Conservation (phyloP, 2,888 invertebrate genomes). For the Thelaira solivaga region DNA sequence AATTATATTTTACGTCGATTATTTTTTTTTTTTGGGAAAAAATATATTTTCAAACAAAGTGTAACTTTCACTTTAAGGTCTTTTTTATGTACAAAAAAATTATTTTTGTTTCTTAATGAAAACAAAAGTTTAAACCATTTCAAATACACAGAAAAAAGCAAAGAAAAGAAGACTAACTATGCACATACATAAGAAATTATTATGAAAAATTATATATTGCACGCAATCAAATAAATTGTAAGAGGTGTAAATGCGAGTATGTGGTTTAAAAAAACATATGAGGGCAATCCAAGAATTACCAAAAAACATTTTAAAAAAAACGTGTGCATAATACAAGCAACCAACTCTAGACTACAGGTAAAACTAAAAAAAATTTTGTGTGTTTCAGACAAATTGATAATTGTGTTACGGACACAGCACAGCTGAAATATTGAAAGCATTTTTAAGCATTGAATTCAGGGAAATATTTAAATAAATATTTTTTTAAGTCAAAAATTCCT, state of each 20-base stretch:
- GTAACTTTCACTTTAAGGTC: slow-evolving; percentile 59
- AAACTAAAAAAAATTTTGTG: too few species aligned
- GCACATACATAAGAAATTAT: slow-evolving; percentile 55
- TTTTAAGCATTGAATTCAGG: too few species aligned
- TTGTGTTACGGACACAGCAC: too few species aligned
- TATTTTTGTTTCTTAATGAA: slow-evolving; percentile 25
- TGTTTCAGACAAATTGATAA: too few species aligned
- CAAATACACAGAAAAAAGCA: slow-evolving; percentile 16
- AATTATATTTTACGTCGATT: slow-evolving; percentile 58
- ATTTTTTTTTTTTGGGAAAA: slow-evolving; percentile 21
- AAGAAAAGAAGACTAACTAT: slow-evolving; percentile 34
- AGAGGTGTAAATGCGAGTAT: neutral
- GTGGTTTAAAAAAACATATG: neutral
- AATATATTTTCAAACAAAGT: slow-evolving; percentile 40
- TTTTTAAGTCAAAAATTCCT: too few species aligned
- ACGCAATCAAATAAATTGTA: slow-evolving; percentile 53
- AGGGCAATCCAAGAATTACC: neutral
- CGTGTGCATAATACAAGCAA: too few species aligned
- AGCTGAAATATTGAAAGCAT: too few species aligned
- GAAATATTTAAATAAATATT: too few species aligned
- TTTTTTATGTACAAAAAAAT: slow-evolving; percentile 30
- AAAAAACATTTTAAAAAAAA: too few species aligned
- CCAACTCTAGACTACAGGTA: too few species aligned
- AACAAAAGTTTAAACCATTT: slow-evolving; percentile 43
- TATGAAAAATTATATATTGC: slow-evolving; percentile 59